A percentile compares a stretch with the other conserved stretches of the same genome.
These are phyloP conservation scores for Dendrocincla tyrannina DNA, from an alignment of 2,797 vertebrate genomes.

Conservation along the genomic window DNA sequence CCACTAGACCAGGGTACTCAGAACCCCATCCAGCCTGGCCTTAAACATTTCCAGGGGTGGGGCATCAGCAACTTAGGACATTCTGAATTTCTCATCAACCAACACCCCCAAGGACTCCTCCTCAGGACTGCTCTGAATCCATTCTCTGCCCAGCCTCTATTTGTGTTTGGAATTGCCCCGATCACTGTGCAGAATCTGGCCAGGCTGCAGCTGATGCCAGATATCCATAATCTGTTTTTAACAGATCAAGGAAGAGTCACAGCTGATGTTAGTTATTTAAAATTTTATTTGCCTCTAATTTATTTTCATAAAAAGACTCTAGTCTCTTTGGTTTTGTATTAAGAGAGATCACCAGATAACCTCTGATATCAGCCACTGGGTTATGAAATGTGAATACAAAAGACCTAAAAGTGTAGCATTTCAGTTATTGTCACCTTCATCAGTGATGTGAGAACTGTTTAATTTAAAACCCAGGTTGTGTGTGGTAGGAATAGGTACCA, in stretches of 20 bases:
- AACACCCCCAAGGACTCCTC: not conserved
- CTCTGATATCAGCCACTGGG: not conserved
- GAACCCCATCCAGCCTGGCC: not conserved
- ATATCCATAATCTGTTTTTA: not conserved
- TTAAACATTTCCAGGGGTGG: not conserved
- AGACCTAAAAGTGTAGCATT: not conserved
- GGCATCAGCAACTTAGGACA: not conserved
- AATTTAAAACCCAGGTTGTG: constrained; percentile 15
- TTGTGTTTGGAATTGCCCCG: accelerated
- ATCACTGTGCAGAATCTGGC: not conserved
- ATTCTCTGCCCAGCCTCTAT: not conserved
- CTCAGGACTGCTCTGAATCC: not conserved
- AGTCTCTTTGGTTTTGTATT: constrained; percentile 66
- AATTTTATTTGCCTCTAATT: constrained; percentile 73
- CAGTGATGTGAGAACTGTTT: not conserved
- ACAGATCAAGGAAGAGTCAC: not conserved
- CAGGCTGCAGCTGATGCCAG: not conserved
- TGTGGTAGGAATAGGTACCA: not conserved
- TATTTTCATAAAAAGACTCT: constrained; percentile 65
- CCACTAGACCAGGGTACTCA: not conserved
- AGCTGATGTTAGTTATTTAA: constrained; percentile 33
- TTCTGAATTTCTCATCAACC: not conserved
- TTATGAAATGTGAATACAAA: constrained; percentile 18
- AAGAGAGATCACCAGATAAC: constrained; percentile 43
- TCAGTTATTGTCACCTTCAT: constrained; percentile 24